Percentiles rank a stretch among this genome's conserved stretches.
These are phyloP conservation scores for Chaenogobius annularis DNA, from an alignment of 2,113 vertebrate species.

Conservation along the genomic window DNA sequence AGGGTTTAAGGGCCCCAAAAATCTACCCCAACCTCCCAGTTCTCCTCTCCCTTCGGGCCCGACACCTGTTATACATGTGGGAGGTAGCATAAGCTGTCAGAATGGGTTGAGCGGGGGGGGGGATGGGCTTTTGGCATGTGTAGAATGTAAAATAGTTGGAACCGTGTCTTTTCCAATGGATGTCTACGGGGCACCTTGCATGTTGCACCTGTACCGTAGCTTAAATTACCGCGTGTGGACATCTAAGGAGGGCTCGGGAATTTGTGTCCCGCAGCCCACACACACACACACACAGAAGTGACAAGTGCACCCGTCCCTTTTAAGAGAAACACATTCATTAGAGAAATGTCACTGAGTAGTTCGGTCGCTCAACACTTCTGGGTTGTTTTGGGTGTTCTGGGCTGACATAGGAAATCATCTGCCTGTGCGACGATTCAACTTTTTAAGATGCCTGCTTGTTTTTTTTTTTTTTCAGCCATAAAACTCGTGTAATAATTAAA, in stretches of 20 bases:
- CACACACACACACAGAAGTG: slow-evolving; percentile 24
- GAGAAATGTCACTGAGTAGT: not conserved
- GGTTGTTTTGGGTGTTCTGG: not conserved
- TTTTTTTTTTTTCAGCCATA: too few species aligned
- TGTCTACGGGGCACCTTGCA: slow-evolving; percentile 71
- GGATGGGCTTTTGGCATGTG: slow-evolving; percentile 55
- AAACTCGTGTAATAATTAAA: not conserved
- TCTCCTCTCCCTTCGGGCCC: slow-evolving; percentile 14
- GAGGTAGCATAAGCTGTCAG: slow-evolving; percentile 76
- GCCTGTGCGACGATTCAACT: not conserved
- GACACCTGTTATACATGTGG: slow-evolving; percentile 81
- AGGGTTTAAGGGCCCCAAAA: slow-evolving; percentile 70
- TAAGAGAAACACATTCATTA: slow-evolving; percentile 5
- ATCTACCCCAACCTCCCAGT: slow-evolving; percentile 59
- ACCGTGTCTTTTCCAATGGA: slow-evolving; percentile 43
- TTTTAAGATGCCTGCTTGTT: not conserved
- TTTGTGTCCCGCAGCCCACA: slow-evolving; percentile 33
- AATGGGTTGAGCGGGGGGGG: slow-evolving; percentile 14
- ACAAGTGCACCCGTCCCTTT: slow-evolving; percentile 3
- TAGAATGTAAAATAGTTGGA: slow-evolving; percentile 63
- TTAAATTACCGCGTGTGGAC: slow-evolving; percentile 54
- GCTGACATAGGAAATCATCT: too few species aligned
- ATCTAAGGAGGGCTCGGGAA: slow-evolving; percentile 36
- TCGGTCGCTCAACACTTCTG: not conserved
- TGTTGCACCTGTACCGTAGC: slow-evolving; percentile 72